Evolutionary conservation across 2,888 invertebrate species (phyloP), one percentile per base, ranked within the genome.

Genomic region (Lithophane leautieri): DNA sequence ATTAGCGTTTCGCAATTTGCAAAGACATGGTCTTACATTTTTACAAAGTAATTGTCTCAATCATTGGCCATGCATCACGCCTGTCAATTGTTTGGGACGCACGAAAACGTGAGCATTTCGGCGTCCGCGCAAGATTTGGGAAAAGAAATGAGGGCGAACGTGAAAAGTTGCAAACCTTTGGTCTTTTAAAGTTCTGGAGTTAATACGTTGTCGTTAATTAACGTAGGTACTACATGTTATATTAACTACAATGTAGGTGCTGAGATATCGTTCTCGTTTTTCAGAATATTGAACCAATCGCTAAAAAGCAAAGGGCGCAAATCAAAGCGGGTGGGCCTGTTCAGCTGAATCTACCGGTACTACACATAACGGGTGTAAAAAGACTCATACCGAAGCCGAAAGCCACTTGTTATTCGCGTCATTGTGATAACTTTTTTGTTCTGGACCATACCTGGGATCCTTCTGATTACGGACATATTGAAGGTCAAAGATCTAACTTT

Each of bases 71-170:
- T 56, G 61, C 79, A 79, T 84, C 85, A 84, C 87, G 88, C 72
- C 73, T 82, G 84, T 70, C 87, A 78, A 86, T 89, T 89, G 89
- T 89, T 81, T 63, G 61, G 73, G 58, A 25, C 62, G 70, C 89
- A 90, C 89, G 89, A 88, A 86, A 84, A 79, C 89, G 90, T 89
- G 91, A 88, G 85, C 71, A 69, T 74, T 62, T 73, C 62, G 12
- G 60, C 65, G 70, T 44, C 50, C 4, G 67, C 73, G 63, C 77
- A 70, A 66, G 67, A 62, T 61, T 77, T 67, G 80, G 70, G 47
- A 74, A 83, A 81, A 62, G 63, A 69, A 86, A 81, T 83, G 76
- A 82, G 85, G 88, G 42, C 84, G 68, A 76, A 62, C 74, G 73
- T 84, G 82, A 73, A 83, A 83, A 73, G 28, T 19, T 72, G 14